Base-by-base conservation (phyloP, 2,113 vertebrate species). In the Neodon shergylaensis region DNA sequence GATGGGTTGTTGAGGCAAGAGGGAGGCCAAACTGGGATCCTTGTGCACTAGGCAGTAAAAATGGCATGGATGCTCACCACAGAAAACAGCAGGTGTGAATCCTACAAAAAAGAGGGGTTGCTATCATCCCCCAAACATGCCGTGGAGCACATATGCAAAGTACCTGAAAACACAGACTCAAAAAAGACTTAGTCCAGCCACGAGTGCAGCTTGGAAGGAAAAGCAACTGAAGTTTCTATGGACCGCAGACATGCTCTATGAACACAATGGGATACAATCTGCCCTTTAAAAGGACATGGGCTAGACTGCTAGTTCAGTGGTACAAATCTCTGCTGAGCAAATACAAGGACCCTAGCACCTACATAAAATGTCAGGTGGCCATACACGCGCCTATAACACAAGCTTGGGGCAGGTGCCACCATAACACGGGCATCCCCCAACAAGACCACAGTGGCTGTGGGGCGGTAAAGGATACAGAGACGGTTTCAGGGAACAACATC, bases 191-290 rank as follows among this genome's bases (percentile, higher is more conserved):
- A 17, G 31, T 2, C 19, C 10, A 76, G n/a, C 19, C 26, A 1
- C 0, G 5, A 10, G 77, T 72, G 33, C 0, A n/a, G n/a, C 26
- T 10, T 31, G 17, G 86, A 10, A 8, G 2, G 0, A 19, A 11
- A 66, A 79, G 26, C 3, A 5, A 44, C 12, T 63, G 4, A 66
- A 16, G 6, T 10, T 2, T 9, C 54, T 21, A 17, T 3, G 3
- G 0, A 58, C 13, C 33, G 22, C 10, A n/a, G 81, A 70, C 9
- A 21, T 44, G 6, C 19, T 31, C 4, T 8, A 39, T 31, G 21
- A 2, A 65, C 1, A 77, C 28, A 63, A 58, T 1, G 1, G 54
- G 39, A 5, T 61, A 68, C 31, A 66, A 44, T 16, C 12, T 21
- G 7, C 14, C 76, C 47, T 49, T 78, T 47, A 31, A 47, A 77